phyloP scores from a whole-genome alignment of 2,888 invertebrate genomes.

The Norana najaformis region DNA sequence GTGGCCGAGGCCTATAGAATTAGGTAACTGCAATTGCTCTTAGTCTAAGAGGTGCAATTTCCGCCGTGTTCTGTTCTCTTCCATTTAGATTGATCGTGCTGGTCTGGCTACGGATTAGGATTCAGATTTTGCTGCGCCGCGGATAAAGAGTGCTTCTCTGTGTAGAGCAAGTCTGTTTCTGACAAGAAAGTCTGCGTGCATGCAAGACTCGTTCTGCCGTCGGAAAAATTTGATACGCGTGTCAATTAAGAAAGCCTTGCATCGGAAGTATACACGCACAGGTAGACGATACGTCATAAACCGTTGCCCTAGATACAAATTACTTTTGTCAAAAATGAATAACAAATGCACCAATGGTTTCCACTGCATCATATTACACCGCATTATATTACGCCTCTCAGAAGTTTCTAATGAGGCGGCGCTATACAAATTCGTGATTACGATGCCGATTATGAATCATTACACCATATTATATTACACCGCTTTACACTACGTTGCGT shows the following conservation, averaged over 20 bases:
- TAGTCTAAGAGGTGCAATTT: conserved; percentile 13
- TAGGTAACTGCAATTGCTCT: background rate
- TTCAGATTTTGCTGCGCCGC: background rate
- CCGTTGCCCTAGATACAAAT: background rate
- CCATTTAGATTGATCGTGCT: background rate
- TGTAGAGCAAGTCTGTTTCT: conserved; percentile 1
- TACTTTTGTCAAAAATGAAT: background rate
- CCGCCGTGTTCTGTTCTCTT: background rate
- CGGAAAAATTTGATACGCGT: conserved; percentile 7
- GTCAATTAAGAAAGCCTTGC: background rate
- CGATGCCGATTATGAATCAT: too few relatives aligned
- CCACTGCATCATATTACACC: too few relatives aligned
- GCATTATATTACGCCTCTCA: too few relatives aligned
- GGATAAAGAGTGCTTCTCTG: conserved; percentile 13
- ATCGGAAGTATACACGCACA: background rate
- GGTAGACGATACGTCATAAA: background rate
- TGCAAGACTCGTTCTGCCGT: background rate
- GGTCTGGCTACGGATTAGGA: background rate
- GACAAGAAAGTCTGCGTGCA: background rate
- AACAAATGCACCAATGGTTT: too few relatives aligned
- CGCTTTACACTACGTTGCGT: background rate
- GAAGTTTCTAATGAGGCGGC: too few relatives aligned
- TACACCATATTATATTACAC: too few relatives aligned
- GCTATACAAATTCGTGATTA: too few relatives aligned
- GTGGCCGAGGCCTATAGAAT: background rate